Conservation (phyloP, 1,140 invertebrate species). For the Apis dorsata region DNA sequence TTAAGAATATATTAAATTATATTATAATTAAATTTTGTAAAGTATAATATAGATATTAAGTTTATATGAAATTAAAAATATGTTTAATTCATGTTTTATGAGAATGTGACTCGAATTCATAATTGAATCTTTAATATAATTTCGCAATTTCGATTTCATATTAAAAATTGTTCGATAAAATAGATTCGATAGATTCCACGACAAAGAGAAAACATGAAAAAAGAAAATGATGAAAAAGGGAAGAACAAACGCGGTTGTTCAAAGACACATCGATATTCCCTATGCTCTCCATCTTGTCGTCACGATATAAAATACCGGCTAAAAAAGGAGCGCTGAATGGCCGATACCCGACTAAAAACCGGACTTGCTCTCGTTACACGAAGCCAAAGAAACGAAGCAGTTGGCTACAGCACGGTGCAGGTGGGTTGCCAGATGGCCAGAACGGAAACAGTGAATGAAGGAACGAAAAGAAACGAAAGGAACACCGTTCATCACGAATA, state of each 20-base stretch:
- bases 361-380: slow-evolving; percentile 48
- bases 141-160: not conserved
- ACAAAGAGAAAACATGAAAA: no score
- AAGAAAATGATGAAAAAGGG: not conserved
- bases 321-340: slow-evolving; percentile 34
- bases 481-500: not conserved
- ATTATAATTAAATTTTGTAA: no score
- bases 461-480: slow-evolving; percentile 25
- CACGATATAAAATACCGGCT: slow-evolving; percentile 36
- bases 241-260: not conserved
- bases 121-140: not conserved
- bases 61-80: slow-evolving; percentile 3
- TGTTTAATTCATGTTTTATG: not conserved
- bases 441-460: slow-evolving; percentile 58
- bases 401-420: slow-evolving; percentile 41
- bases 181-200: not conserved
- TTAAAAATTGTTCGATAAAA: not conserved
- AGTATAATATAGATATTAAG: no score
- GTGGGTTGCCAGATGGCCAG: slow-evolving; percentile 60
- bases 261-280: not conserved
- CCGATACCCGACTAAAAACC: slow-evolving; percentile 44
- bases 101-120: not conserved
- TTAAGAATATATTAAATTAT: no score
- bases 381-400: slow-evolving; percentile 49
- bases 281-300: slow-evolving; percentile 21